Evolutionary conservation across 2,888 invertebrate genomes (phyloP).

Genomic region (Noctua fimbriata): DNA sequence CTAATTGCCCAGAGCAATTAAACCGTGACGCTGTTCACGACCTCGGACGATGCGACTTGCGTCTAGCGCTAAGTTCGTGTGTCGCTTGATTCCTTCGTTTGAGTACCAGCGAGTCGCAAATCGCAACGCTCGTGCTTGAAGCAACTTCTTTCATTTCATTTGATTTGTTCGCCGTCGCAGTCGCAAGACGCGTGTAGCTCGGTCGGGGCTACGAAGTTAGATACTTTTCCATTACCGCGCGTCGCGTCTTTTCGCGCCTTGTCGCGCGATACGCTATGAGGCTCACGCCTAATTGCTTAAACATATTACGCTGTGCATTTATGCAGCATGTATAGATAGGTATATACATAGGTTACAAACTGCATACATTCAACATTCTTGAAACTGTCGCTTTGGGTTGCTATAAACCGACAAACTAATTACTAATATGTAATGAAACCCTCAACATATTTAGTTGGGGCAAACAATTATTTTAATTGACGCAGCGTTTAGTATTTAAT

Average conservation of each 20-base stretch:
- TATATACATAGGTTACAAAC: background rate
- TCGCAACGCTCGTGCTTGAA: background rate
- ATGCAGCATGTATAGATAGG: background rate
- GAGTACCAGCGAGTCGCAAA: background rate
- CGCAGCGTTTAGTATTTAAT: slow-evolving; percentile 26
- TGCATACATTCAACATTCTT: background rate
- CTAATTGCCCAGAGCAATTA: slow-evolving; percentile 28
- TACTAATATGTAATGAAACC: slow-evolving; percentile 12
- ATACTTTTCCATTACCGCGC: slow-evolving; percentile 2
- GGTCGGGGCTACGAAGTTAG: background rate
- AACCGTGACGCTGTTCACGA: background rate
- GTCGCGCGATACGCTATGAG: slow-evolving; percentile 26
- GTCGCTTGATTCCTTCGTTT: background rate
- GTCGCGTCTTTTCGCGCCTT: slow-evolving; percentile 19
- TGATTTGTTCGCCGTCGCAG: background rate
- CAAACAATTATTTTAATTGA: slow-evolving; percentile 46
- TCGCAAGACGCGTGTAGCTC: background rate
- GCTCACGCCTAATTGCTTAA: slow-evolving; percentile 29
- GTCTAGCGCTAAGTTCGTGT: background rate
- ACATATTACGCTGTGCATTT: background rate
- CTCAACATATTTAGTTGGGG: slow-evolving; percentile 18
- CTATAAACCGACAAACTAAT: slow-evolving; percentile 18
- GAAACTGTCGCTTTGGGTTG: background rate
- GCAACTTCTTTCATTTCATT: background rate
- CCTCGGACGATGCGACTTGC: background rate